Evolutionary conservation across 1,140 invertebrate species (phyloP).

Genomic region (Halotydeus destructor): DNA sequence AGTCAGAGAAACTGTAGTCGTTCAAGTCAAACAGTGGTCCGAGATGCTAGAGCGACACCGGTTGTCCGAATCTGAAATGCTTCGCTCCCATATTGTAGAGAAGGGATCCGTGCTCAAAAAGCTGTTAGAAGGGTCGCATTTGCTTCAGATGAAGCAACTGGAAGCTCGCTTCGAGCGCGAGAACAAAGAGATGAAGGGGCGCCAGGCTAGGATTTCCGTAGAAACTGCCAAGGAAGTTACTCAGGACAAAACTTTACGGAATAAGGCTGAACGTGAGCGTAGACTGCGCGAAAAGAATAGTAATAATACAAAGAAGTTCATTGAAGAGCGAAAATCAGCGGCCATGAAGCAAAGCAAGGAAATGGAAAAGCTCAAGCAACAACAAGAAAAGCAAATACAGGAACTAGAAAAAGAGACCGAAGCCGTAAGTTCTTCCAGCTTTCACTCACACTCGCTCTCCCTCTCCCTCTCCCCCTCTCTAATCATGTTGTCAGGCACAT

Average conservation of each 20-base stretch:
- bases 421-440: slow-evolving; percentile 12
- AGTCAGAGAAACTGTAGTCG: slow-evolving; percentile 54
- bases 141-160: slow-evolving; percentile 67
- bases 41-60: slow-evolving; percentile 66
- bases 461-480: not conserved
- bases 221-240: slow-evolving; percentile 87
- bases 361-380: slow-evolving; percentile 72
- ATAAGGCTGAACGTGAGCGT: slow-evolving; percentile 88
- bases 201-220: slow-evolving; percentile 85
- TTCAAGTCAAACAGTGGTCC: slow-evolving; percentile 85
- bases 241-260: slow-evolving; percentile 88
- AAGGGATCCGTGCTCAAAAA: slow-evolving; percentile 62
- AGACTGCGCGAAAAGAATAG: slow-evolving; percentile 76
- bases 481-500: too few relatives aligned
- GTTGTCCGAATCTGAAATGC: slow-evolving; percentile 67
- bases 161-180: slow-evolving; percentile 75
- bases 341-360: slow-evolving; percentile 78
- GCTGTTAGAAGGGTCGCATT: slow-evolving; percentile 63
- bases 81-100: slow-evolving; percentile 57
- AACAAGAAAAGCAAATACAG: slow-evolving; percentile 66
- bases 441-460: too few relatives aligned
- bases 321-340: slow-evolving; percentile 76
- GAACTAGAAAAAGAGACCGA: slow-evolving; percentile 17
- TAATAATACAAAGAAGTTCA: slow-evolving; percentile 96
- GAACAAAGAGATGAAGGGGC: slow-evolving; percentile 83